Base-by-base conservation (phyloP, 2,888 invertebrate genomes). In the Zaprionus obscuricornis region DNA sequence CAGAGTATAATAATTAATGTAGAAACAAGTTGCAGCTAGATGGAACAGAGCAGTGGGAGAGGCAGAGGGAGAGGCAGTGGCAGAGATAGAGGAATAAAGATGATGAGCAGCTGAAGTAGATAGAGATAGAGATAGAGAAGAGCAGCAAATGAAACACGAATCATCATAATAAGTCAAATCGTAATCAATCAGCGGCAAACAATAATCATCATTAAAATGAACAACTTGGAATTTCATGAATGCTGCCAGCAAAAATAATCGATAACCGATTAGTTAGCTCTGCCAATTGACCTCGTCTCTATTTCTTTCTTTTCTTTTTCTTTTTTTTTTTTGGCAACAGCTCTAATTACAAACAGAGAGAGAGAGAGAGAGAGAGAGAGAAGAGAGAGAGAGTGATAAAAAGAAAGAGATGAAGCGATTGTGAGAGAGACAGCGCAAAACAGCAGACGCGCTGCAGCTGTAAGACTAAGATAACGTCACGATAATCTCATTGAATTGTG, bases 151-250 rank as follows among this genome's bases (percentile, higher is more conserved):
- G 5, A 22, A 22, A 7, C 22, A 7, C 22, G 7, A 22, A 22
- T 6, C 54, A 54, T 56, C 52, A 45, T 43, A 54, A 56, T 67
- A 67, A 66, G 49, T 55, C n/a, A n/a, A n/a, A n/a, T n/a, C n/a
- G 64, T 73, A 78, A 78, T 82, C 83, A 83, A 83, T 85, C 74
- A 66, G 51, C 33, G 65, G 56, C 73, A 82, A n/a, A n/a, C n/a
- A n/a, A n/a, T n/a, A n/a, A 85, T 82, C 78, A 75, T 69, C 74
- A 76, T 83, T 71, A 85, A 82, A 75, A 63, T 16, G 16, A 56
- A 31, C 4, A 22, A 22, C 4, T 7, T 22, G 4, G 4, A 7
- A 5, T 22, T 22, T 22, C 22, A 22, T 5, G 7, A 22, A 5
- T 22, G 7, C 7, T 22, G 22, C 4, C 22, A 22, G 22, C 22